Conservation (phyloP, 2,797 vertebrate genomes). For the Thamnophis elegans region DNA sequence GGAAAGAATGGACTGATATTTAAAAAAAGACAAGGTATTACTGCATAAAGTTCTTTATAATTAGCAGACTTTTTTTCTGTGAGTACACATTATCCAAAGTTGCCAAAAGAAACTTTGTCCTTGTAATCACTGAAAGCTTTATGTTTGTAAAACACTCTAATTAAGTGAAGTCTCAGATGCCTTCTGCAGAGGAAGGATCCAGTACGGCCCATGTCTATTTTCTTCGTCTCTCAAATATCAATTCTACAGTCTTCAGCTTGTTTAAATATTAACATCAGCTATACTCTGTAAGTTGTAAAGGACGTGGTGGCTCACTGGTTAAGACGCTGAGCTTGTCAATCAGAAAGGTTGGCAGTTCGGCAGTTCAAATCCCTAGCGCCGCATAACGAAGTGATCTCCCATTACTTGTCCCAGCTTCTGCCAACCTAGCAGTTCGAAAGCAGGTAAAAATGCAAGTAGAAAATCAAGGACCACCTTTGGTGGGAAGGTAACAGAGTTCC, state of each 20-base stretch:
- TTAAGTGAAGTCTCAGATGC: background rate
- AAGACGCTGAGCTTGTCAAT: too few species aligned
- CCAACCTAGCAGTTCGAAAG: too few species aligned
- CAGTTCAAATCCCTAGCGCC: too few species aligned
- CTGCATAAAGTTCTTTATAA: background rate
- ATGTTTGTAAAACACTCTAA: background rate
- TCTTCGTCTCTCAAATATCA: background rate
- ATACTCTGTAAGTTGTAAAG: too few species aligned
- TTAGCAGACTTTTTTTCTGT: background rate
- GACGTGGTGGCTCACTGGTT: too few species aligned
- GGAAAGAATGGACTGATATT: too few species aligned
- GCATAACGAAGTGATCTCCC: too few species aligned
- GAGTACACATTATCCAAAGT: background rate
- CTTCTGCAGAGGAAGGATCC: background rate
- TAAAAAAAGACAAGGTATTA: background rate
- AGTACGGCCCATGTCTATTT: background rate
- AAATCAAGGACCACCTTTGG: too few species aligned
- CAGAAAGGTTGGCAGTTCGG: too few species aligned
- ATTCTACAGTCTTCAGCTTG: background rate
- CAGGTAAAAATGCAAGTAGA: too few species aligned
- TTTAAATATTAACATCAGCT: background rate
- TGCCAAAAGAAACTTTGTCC: background rate
- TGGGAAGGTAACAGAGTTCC: too few species aligned
- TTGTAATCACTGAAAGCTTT: background rate
- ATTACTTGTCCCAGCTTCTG: too few species aligned